These are phyloP conservation scores for Myotis planiceps DNA, from an alignment of 2,797 vertebrate genomes.

Conservation along the genomic window DNA sequence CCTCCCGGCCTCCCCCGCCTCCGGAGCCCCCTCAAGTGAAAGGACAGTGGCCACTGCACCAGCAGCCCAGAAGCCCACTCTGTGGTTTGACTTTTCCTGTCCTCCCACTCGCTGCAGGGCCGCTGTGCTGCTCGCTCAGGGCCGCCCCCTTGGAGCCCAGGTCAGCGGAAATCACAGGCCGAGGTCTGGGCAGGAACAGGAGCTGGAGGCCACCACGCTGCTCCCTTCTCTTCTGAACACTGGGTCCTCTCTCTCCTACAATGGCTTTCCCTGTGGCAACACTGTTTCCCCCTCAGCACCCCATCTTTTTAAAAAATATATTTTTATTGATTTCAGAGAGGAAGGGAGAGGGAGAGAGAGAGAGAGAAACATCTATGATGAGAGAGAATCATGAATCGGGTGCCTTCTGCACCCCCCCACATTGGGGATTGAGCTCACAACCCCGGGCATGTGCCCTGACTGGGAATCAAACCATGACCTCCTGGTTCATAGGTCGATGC, in stretches of 20 bases:
- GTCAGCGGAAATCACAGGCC: conserved; percentile 73
- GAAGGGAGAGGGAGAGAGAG: too few relatives aligned
- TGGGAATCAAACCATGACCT: too few relatives aligned
- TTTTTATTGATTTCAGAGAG: too few relatives aligned
- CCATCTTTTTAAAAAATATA: too few relatives aligned
- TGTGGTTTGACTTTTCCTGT: conserved; percentile 75
- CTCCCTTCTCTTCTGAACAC: conserved; percentile 57
- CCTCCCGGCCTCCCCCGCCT: background rate
- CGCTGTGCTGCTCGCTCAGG: conserved; percentile 66
- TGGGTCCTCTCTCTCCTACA: background rate
- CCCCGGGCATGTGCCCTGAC: too few relatives aligned
- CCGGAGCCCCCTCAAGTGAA: background rate
- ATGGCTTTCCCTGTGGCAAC: background rate
- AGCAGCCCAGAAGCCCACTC: conserved; percentile 49
- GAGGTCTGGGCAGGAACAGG: background rate
- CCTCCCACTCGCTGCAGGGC: conserved; percentile 81
- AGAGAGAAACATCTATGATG: too few relatives aligned
- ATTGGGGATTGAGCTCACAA: too few relatives aligned
- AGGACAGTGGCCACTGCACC: accelerated
- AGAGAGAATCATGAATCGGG: too few relatives aligned
- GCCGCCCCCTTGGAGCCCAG: background rate
- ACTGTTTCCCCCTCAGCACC: background rate
- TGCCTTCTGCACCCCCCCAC: too few relatives aligned
- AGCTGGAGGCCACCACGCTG: conserved; percentile 30
- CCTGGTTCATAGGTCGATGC: too few relatives aligned